A percentile compares a stretch with the other conserved stretches of the same genome.
Conservation (phyloP, 2,113 vertebrate species). For the Felis catus region DNA sequence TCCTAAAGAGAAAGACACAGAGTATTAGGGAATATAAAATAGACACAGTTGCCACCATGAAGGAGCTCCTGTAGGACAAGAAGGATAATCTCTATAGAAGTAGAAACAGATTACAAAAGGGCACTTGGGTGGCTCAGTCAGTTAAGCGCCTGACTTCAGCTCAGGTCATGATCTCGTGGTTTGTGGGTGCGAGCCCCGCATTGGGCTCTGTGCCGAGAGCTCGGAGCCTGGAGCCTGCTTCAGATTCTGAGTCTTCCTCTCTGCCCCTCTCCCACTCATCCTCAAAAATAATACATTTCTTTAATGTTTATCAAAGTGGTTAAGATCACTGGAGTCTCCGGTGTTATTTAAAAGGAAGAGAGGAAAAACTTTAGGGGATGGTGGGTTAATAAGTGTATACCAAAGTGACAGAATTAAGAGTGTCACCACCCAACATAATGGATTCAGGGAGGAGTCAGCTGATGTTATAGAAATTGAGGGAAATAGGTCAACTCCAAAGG, state of each 20-base stretch:
- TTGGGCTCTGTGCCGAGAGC: too few relatives aligned
- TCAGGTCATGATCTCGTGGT: too few relatives aligned
- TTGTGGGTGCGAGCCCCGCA: rapidly evolving
- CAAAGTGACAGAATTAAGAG: not conserved
- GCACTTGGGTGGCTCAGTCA: too few relatives aligned
- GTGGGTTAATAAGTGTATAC: not conserved
- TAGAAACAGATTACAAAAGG: not conserved
- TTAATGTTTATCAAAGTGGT: not conserved
- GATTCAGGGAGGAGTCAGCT: not conserved
- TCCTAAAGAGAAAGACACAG: not conserved
- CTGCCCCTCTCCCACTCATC: too few relatives aligned
- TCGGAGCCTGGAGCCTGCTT: too few relatives aligned
- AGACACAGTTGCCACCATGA: not conserved
- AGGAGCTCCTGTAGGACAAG: not conserved
- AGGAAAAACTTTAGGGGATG: not conserved
- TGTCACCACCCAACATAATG: not conserved
- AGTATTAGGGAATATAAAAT: not conserved
- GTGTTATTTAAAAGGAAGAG: not conserved
- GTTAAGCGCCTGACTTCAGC: too few relatives aligned
- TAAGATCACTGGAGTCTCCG: not conserved
- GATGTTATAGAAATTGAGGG: not conserved
- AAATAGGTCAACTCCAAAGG: too few relatives aligned
- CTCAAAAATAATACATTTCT: too few relatives aligned
- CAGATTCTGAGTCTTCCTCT: too few relatives aligned
- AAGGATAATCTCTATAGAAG: not conserved